Percentiles rank a stretch among this genome's conserved stretches.
Conservation (phyloP, 2,888 invertebrate genomes). For the Caenorhabditis auriculariae region DNA sequence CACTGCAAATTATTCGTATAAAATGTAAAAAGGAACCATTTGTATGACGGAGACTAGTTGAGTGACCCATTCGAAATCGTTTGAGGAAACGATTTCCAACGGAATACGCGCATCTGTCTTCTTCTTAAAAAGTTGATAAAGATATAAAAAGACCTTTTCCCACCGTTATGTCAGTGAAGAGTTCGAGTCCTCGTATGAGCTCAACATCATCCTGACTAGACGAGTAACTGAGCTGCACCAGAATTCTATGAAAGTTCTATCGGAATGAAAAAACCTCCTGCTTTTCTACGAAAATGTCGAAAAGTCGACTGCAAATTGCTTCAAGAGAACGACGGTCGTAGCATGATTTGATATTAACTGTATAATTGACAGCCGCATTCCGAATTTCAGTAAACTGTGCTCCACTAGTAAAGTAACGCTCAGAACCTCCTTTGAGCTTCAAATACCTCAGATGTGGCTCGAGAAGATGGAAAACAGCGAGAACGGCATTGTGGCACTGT, state of each 20-base stretch:
- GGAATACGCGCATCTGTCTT: constrained; percentile 30
- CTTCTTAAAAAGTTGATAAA: constrained; percentile 17
- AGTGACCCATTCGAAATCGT: constrained; percentile 23
- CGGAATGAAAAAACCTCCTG: constrained; percentile 17
- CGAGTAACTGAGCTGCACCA: constrained; percentile 29
- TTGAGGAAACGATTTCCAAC: constrained; percentile 13
- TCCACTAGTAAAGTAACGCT: constrained; percentile 5
- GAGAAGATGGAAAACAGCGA: constrained; percentile 12
- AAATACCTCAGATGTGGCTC: constrained; percentile 31
- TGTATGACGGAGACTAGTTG: constrained; percentile 21
- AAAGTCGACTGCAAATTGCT: constrained; percentile 5
- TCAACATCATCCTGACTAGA: constrained; percentile 25
- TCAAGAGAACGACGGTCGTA: constrained; percentile 23
- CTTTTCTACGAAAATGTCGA: constrained; percentile 35
- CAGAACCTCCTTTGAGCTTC: not conserved
- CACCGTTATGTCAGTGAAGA: constrained; percentile 16
- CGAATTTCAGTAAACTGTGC: constrained; percentile 7
- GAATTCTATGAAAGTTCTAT: not conserved
- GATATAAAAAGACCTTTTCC: too few relatives aligned
- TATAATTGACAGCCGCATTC: constrained; percentile 5
- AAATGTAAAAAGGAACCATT: constrained; percentile 13
- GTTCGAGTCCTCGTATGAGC: constrained; percentile 2
- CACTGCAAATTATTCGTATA: not conserved
- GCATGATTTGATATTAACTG: constrained; percentile 29
- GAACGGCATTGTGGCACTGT: constrained; percentile 24